Base-by-base conservation (phyloP, 2,888 invertebrate genomes). In the Suillia variegata region DNA sequence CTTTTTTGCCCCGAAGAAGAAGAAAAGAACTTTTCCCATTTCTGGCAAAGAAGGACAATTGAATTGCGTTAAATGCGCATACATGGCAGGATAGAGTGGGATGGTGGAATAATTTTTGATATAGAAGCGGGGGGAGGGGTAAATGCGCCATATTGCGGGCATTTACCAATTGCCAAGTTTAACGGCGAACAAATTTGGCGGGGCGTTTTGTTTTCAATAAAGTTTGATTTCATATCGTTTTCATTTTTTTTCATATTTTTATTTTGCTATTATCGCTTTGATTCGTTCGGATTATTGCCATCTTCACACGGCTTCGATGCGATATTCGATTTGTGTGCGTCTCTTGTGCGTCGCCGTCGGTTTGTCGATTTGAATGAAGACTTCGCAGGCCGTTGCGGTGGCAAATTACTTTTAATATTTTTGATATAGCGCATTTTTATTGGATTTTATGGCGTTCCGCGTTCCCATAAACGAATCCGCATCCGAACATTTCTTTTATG, bases 391-490 rank as follows among this genome's bases (percentile, higher is more conserved):
- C 5, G 45, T 5, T 61, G 54, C 45, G 62, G 56, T 63, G 51
- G 58, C 53, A 38, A 67, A 66, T 65, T 61, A 64, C 62, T 70
- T 71, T n/a, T n/a, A n/a, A n/a, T n/a, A n/a, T n/a, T n/a, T n/a
- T n/a, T 72, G 75, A 74, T 74, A 71, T 74, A 76, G 69, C 75
- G 73, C 73, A 72, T 70, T 76, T 76, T 75, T 76, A 75, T 75
- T 76, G 73, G 75, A 70, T 75, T 75, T 75, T 73, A 76, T 75
- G 66, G 70, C 62, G 61, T 63, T 66, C n/a, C n/a, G n/a, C n/a
- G n/a, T n/a, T n/a, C n/a, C n/a, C 67, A 73, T 76, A 75, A 76
- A 76, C 68, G 75, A 72, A 72, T 71, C 73, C 73, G 70, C 65
- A 66, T 62, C 73, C 73, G 70, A 66, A 66, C 63, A 68, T 67